Conservation (phyloP, 2,797 vertebrate species). For the Micromesistius poutassou region DNA sequence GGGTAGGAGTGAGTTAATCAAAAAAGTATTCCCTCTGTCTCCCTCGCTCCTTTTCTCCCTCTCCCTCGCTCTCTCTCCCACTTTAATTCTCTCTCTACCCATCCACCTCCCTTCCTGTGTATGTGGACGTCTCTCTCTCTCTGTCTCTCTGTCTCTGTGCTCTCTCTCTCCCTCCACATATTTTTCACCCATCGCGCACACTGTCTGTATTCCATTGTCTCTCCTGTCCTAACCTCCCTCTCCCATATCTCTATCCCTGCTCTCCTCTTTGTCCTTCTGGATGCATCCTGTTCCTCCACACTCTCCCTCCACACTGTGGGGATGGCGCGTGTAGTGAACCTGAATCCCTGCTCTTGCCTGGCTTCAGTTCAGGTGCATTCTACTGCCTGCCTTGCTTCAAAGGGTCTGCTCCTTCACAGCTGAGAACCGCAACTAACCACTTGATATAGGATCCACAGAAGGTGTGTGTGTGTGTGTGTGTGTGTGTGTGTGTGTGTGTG, state of each 20-base stretch:
- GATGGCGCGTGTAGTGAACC: constrained; percentile 52
- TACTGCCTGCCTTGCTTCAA: constrained; percentile 25
- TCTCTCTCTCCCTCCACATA: too few relatives aligned
- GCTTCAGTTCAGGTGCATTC: constrained; percentile 35
- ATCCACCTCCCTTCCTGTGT: too few relatives aligned
- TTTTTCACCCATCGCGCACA: not conserved
- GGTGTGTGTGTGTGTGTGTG: constrained; percentile 1
- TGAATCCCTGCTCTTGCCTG: constrained; percentile 53
- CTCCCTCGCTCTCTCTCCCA: too few relatives aligned
- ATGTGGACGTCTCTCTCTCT: too few relatives aligned
- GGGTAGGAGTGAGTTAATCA: too few relatives aligned
- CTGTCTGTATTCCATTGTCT: not conserved
- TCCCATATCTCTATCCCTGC: not conserved
- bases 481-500: constrained; percentile 7
- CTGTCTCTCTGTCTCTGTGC: too few relatives aligned
- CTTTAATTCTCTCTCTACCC: too few relatives aligned
- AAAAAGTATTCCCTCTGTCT: too few relatives aligned
- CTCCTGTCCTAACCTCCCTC: not conserved
- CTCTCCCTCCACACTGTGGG: constrained; percentile 39
- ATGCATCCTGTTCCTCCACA: constrained; percentile 27
- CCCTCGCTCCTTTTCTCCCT: too few relatives aligned
- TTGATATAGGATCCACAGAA: not conserved
- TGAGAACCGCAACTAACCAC: constrained; percentile 23
- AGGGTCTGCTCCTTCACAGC: constrained; percentile 37
- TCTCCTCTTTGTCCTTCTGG: constrained; percentile 21